Evolutionary conservation across 2,113 vertebrate species (phyloP), one percentile per base, ranked within the genome.

Genomic region (Amphiprion percula): DNA sequence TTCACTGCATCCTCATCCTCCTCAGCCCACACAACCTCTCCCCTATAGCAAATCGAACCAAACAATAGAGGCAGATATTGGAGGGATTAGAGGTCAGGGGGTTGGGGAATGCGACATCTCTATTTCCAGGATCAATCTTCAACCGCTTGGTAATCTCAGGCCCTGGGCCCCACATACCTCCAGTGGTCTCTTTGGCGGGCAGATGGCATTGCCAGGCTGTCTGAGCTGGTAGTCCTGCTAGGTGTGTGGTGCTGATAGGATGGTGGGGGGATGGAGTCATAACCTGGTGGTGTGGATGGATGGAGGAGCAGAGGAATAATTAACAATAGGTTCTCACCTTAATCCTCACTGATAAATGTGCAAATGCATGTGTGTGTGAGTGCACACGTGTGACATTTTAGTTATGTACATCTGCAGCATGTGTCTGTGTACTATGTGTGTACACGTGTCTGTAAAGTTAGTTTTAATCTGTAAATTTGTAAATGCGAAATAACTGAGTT

Each of bases 41-140:
- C 77, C 73, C 46, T 82, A 47, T 68, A 82, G 72, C 87, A 68
- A 91, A 90, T 73, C 81, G 82, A 87, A 94, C 81, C 73, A 71
- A 88, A 91, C 87, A 90, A 88, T 88, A 62, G 69, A 68, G 66
- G 67, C 53, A 85, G 85, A 91, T 84, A 85, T 85, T 68, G 53
- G 76, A 80, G 64, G 90, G 88, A 87, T 91, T 91, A 87, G 69
- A 83, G 81, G 85, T 92, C 79, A 77, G 83, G 80, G 82, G 77
- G 41, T 77, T 79, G 68, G 78, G 77, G 78, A 83, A 86, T 84
- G 87, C 60, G 16, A 86, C 88, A 85, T 88, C 77, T 91, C 80
- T 76, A 80, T 84, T 91, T 91, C 88, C 67, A 80, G 85, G 75
- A 83, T 91, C 86, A 86, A 85, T 91, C 87, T 85, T 87, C 63